Evolutionary conservation across 2,888 invertebrate species (phyloP), one percentile per base, ranked within the genome.

Genomic region (Stomorhina lunata): DNA sequence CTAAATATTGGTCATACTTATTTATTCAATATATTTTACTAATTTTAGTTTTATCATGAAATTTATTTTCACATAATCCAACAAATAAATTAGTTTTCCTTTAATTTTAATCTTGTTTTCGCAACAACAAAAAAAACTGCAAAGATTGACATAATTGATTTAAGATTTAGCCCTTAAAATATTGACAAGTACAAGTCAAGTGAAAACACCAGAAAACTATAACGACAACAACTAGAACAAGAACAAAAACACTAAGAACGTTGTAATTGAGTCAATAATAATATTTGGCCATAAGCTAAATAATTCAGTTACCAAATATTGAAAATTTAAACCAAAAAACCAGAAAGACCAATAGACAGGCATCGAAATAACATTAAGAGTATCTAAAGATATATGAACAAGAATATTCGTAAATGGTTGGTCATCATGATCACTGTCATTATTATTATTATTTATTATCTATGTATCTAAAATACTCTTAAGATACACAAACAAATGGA

Each of bases 211-310:
- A 72, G 20, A 66, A 29, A 50, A 22, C 48, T 57, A 66, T 63
- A 57, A 55, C 61, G 63, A 32, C 9, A 66, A 53, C 48, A 66
- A 61, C 59, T n/a, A n/a, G n/a, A n/a, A 66, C 20, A 43, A n/a
- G n/a, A n/a, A n/a, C n/a, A n/a, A n/a, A n/a, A n/a, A n/a, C n/a
- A n/a, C n/a, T n/a, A n/a, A n/a, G n/a, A n/a, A n/a, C n/a, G n/a
- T n/a, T n/a, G 12, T 78, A 78, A 81, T 78, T 73, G 32, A 81
- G 34, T 81, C 53, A 81, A 55, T 50, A 76, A 69, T 76, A 25
- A n/a, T n/a, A n/a, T n/a, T n/a, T 69, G 55, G 76, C 76, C 69
- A 63, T 17, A 37, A 75, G 75, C 63, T 34, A 61, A 79, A 65
- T 25, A 43, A 43, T 50, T 32, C 15, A 50, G 20, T 34, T 63